These are phyloP conservation scores for Sphinx pinastri DNA, from an alignment of 2,888 invertebrate genomes.

Conservation along the genomic window DNA sequence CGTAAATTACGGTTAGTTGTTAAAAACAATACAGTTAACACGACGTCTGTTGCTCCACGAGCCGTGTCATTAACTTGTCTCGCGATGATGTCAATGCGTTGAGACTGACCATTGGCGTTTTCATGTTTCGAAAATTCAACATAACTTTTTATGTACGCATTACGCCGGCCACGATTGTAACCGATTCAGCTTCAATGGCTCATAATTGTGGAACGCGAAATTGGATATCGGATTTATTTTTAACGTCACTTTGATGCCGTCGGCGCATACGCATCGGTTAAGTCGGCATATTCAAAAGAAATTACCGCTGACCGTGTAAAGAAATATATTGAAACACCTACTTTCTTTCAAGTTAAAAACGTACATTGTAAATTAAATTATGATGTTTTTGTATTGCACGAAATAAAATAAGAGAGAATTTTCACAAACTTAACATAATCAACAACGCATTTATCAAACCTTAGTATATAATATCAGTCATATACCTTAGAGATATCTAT, in stretches of 20 bases:
- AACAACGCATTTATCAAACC: too few species aligned
- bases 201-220: conserved; percentile 23
- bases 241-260: conserved; percentile 16
- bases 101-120: conserved; percentile 12
- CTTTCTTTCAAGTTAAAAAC: background rate
- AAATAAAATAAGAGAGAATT: background rate
- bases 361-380: background rate
- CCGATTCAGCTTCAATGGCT: conserved; percentile 20
- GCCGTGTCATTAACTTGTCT: conserved; percentile 45
- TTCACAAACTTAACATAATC: background rate
- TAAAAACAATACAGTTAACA: conserved; percentile 19
- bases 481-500: too few species aligned
- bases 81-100: conserved; percentile 28
- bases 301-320: conserved; percentile 1
- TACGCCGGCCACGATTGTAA: background rate
- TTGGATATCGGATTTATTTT: conserved; percentile 18
- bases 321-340: conserved; percentile 4
- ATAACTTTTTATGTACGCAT: conserved; percentile 6
- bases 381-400: background rate
- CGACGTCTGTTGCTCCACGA: conserved; percentile 29
- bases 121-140: conserved; percentile 24
- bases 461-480: too few species aligned
- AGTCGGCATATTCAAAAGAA: conserved; percentile 9
- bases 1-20: conserved; percentile 16
- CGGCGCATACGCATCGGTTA: conserved; percentile 19